Conservation (phyloP, 2,888 invertebrate genomes). For the Cyclophora punctaria region DNA sequence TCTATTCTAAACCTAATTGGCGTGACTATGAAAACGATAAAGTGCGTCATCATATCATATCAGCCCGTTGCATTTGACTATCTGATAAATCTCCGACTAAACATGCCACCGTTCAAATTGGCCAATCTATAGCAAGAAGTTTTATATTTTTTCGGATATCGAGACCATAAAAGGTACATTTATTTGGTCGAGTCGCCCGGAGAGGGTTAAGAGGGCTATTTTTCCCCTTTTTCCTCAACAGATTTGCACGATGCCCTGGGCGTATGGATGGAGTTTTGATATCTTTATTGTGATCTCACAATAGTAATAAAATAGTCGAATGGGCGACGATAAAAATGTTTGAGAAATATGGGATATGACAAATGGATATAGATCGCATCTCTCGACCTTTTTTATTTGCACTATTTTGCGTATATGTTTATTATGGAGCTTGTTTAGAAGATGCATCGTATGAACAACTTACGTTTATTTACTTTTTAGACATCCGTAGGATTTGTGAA, state of each 20-base stretch:
- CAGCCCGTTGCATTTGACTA: too few relatives aligned
- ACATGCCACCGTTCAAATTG: slow-evolving; percentile 3
- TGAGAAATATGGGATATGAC: slow-evolving; percentile 13
- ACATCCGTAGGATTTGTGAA: too few relatives aligned
- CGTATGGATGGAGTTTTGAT: slow-evolving; percentile 44
- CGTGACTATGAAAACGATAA: too few relatives aligned
- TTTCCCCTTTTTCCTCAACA: slow-evolving; percentile 46
- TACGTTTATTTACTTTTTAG: too few relatives aligned
- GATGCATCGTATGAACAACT: too few relatives aligned
- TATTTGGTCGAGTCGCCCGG: slow-evolving; percentile 8
- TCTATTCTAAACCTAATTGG: too few relatives aligned
- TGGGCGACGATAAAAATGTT: slow-evolving; percentile 18
- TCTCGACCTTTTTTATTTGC: slow-evolving; percentile 5
- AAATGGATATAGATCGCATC: slow-evolving; percentile 17
- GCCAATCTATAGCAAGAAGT: slow-evolving; percentile 14
- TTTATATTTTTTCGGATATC: slow-evolving; percentile 15
- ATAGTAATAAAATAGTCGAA: slow-evolving; percentile 34
- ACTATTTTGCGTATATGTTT: too few relatives aligned
- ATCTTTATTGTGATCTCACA: slow-evolving; percentile 46
- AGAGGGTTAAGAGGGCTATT: slow-evolving; percentile 31
- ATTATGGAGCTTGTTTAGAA: too few relatives aligned
- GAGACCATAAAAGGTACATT: slow-evolving; percentile 18
- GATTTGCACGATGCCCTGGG: slow-evolving; percentile 52
- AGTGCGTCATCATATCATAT: too few relatives aligned
- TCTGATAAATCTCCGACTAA: too few relatives aligned